A percentile compares a stretch with the other conserved stretches of the same genome.
phyloP scores from a whole-genome alignment of 2,888 invertebrate species.

The Geotrupes spiniger region DNA sequence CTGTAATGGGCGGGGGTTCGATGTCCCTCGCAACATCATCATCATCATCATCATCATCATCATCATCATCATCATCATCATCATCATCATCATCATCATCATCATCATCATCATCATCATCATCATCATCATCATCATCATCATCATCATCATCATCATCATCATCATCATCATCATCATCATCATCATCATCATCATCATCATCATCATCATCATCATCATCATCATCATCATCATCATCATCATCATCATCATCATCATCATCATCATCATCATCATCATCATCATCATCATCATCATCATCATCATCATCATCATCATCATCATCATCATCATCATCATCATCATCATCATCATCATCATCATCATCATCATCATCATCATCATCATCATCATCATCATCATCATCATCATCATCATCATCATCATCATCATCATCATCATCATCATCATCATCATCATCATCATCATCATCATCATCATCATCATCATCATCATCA shows the following conservation, averaged over 20 bases:
- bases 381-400: conserved; percentile 1
- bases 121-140: not conserved
- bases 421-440: too few species aligned
- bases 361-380: conserved; percentile 1
- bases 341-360: not conserved
- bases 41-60: not conserved
- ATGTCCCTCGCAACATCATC: too few species aligned
- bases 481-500: too few species aligned
- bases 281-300: not conserved
- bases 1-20: too few species aligned
- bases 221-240: not conserved
- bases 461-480: too few species aligned
- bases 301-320: not conserved
- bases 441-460: too few species aligned
- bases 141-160: not conserved
- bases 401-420: too few species aligned
- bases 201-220: not conserved
- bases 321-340: not conserved
- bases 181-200: not conserved
- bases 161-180: not conserved
- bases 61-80: not conserved
- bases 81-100: not conserved
- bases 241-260: not conserved
- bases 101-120: not conserved
- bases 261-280: not conserved